These are phyloP conservation scores for Melikaiella ostensackeni DNA, from an alignment of 2,888 invertebrate species.

Conservation along the genomic window DNA sequence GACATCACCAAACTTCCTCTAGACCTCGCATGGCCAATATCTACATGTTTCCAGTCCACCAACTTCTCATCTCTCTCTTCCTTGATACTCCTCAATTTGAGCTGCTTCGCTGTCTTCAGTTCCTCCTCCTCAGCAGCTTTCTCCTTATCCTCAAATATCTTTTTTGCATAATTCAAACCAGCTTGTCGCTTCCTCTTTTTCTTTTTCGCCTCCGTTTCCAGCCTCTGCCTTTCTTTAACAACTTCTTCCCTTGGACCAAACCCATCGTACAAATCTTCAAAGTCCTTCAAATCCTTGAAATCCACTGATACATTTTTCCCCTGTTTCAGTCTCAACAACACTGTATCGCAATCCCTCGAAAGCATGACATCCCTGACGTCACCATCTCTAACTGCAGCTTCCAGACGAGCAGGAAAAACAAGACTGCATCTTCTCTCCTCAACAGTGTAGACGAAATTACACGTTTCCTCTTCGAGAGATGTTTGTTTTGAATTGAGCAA, in stretches of 20 bases:
- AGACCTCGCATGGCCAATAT: constrained; percentile 79
- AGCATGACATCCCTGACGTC: constrained; percentile 88
- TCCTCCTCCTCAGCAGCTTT: constrained; percentile 83
- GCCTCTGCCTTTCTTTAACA: constrained; percentile 81
- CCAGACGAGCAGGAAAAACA: constrained; percentile 86
- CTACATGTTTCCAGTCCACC: constrained; percentile 78
- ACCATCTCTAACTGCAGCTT: constrained; percentile 87
- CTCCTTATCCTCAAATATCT: constrained; percentile 89
- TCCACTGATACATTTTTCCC: constrained; percentile 88
- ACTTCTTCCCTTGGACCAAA: constrained; percentile 84
- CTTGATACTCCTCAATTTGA: constrained; percentile 68
- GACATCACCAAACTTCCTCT: constrained; percentile 76
- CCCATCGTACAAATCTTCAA: constrained; percentile 83
- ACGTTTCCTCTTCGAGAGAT: constrained; percentile 78
- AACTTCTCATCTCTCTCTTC: constrained; percentile 74
- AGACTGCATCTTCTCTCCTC: constrained; percentile 86
- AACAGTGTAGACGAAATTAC: constrained; percentile 86
- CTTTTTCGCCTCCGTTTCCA: constrained; percentile 79
- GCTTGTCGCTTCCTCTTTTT: constrained; percentile 82
- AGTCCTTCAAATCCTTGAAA: constrained; percentile 81
- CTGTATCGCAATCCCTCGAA: constrained; percentile 86
- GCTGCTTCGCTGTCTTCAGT: constrained; percentile 76
- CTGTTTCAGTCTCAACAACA: constrained; percentile 85
- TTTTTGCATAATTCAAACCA: constrained; percentile 82
- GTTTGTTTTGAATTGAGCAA: constrained; percentile 81